A percentile compares a stretch with the other conserved stretches of the same genome.
Evolutionary conservation across 2,797 vertebrate genomes (phyloP).

Genomic region (Silurus aristotelis): DNA sequence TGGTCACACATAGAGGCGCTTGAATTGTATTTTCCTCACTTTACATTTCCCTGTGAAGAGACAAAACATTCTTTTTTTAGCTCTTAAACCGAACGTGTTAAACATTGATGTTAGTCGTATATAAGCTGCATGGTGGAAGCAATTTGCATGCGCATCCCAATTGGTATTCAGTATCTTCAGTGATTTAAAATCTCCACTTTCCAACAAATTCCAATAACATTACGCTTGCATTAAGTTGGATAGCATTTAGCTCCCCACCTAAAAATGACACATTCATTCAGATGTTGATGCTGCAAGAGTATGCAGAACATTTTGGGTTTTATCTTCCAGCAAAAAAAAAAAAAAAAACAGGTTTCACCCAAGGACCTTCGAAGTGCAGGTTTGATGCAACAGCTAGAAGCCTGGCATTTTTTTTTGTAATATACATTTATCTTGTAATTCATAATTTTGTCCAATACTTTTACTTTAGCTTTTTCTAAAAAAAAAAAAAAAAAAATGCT

Average conservation of each 20-base stretch:
- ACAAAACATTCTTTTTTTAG: not conserved
- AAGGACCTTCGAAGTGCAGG: not conserved
- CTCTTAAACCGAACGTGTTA: not conserved
- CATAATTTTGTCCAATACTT: not conserved
- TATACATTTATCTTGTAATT: too few relatives aligned
- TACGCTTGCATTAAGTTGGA: too few relatives aligned
- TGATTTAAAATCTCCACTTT: not conserved
- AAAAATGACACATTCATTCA: not conserved
- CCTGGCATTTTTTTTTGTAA: not conserved
- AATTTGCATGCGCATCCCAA: too few relatives aligned
- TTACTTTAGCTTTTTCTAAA: not conserved
- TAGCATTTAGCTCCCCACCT: not conserved
- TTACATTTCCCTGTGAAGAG: not conserved
- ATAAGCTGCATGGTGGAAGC: not conserved
- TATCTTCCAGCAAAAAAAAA: not conserved
- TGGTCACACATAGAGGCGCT: constrained; percentile 49
- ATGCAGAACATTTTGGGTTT: not conserved
- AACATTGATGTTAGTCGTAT: not conserved
- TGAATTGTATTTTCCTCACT: not conserved
- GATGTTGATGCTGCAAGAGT: not conserved
- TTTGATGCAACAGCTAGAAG: not conserved
- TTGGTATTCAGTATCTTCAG: not conserved
- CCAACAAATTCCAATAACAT: not conserved
- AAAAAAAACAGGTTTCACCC: not conserved
- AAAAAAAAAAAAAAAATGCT: not conserved